Evolutionary conservation across 30 jellyfish, hydroid and myxozoan genomes (phyloP).

Genomic region (Phacellophora camtschatica): DNA sequence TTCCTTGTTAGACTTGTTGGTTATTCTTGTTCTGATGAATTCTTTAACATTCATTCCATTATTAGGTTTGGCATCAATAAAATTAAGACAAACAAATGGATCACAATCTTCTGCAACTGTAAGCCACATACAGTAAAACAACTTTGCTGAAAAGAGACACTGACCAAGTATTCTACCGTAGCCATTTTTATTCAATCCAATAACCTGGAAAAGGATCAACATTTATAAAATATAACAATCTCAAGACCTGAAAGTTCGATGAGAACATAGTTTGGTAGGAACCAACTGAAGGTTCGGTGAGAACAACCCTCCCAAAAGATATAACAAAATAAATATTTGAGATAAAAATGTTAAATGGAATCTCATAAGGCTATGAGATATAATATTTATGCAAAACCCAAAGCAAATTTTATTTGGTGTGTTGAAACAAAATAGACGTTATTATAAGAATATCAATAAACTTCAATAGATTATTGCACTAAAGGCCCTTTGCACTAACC

Average conservation of each 20-base stretch:
- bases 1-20: conserved; percentile 50
- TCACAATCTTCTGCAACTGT: conserved; percentile 61
- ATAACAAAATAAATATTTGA: not conserved
- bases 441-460: too few species aligned
- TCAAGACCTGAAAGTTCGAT: not conserved
- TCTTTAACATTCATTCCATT: not conserved
- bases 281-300: not conserved
- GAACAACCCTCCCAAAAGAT: too few species aligned
- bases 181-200: conserved; percentile 57
- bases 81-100: conserved; percentile 49
- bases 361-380: not conserved
- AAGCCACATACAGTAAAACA: conserved; percentile 73
- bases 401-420: too few species aligned
- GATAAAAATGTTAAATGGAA: too few species aligned
- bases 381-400: too few species aligned
- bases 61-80: conserved; percentile 10
- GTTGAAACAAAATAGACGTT: too few species aligned
- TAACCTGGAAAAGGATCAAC: conserved; percentile 19
- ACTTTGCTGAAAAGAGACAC: conserved; percentile 61
- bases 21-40: conserved; percentile 41
- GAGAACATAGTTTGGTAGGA: not conserved
- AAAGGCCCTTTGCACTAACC: too few species aligned
- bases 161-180: conserved; percentile 71
- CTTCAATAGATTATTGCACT: too few species aligned
- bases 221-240: not conserved